Evolutionary conservation across 2,113 vertebrate species (phyloP).

Genomic region (Sardina pilchardus): DNA sequence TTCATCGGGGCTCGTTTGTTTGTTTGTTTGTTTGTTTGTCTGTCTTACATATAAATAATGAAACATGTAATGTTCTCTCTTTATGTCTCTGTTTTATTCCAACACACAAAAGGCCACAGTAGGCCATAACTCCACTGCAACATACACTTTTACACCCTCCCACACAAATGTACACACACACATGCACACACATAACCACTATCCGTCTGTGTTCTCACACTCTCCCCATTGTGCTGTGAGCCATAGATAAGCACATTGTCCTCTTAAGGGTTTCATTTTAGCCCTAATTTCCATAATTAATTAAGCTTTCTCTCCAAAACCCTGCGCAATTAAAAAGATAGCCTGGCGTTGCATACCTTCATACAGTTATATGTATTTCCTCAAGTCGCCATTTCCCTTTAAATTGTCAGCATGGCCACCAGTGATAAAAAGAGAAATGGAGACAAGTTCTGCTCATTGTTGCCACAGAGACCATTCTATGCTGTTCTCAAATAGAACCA

Average conservation of each 20-base stretch:
- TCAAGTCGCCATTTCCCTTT: neutral
- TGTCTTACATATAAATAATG: too few relatives aligned
- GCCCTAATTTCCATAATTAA: neutral
- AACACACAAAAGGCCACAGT: neutral
- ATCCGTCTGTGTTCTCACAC: neutral
- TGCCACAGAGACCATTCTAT: neutral
- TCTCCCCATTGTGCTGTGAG: neutral
- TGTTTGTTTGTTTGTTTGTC: too few relatives aligned
- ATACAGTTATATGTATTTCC: neutral
- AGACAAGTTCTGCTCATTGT: neutral
- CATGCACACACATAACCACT: neutral
- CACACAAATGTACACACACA: neutral
- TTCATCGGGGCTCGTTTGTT: too few relatives aligned
- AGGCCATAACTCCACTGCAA: neutral
- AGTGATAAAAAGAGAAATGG: neutral
- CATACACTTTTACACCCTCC: neutral
- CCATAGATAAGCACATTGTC: conserved; percentile 12
- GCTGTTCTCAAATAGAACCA: neutral
- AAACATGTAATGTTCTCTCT: too few relatives aligned
- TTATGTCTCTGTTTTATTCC: too few relatives aligned
- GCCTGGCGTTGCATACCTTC: neutral
- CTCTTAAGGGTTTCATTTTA: neutral
- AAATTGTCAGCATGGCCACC: neutral
- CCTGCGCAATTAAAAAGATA: neutral
- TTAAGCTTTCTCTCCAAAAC: neutral